Percentiles rank a stretch among this genome's conserved stretches.
These are phyloP conservation scores for Meandrina meandrites DNA, from an alignment of 92 coral and sea anemone species.

Conservation along the genomic window DNA sequence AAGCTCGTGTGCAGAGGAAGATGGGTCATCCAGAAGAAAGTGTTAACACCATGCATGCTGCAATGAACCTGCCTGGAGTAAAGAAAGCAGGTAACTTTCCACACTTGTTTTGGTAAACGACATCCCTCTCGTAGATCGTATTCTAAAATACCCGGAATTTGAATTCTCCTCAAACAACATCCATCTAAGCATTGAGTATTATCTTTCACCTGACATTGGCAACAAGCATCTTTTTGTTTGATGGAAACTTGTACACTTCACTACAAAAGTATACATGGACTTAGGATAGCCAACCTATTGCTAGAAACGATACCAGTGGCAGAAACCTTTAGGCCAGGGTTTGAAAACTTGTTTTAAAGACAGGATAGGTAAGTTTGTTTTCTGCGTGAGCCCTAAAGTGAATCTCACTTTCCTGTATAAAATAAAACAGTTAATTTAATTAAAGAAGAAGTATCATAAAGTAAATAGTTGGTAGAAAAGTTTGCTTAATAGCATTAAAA, in stretches of 20 bases:
- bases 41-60: slow-evolving; percentile 86
- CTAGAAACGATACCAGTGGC: neutral
- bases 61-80: slow-evolving; percentile 96
- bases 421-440: neutral
- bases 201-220: neutral
- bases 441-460: neutral
- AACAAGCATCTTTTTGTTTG: neutral
- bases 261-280: neutral
- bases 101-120: neutral
- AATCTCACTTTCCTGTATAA: neutral
- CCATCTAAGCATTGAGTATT: neutral
- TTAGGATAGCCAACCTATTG: neutral
- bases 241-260: neutral
- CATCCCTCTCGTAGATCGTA: neutral
- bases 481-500: neutral
- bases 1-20: slow-evolving; percentile 95
- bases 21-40: slow-evolving; percentile 91
- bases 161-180: neutral
- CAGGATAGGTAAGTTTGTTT: neutral
- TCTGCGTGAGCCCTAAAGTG: neutral
- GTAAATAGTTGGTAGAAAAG: neutral
- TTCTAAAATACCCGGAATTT: too few species aligned
- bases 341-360: neutral
- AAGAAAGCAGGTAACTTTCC: slow-evolving; percentile 76
- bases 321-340: neutral